Base-by-base conservation (phyloP, 2,888 invertebrate genomes). In the Euphydryas editha region DNA sequence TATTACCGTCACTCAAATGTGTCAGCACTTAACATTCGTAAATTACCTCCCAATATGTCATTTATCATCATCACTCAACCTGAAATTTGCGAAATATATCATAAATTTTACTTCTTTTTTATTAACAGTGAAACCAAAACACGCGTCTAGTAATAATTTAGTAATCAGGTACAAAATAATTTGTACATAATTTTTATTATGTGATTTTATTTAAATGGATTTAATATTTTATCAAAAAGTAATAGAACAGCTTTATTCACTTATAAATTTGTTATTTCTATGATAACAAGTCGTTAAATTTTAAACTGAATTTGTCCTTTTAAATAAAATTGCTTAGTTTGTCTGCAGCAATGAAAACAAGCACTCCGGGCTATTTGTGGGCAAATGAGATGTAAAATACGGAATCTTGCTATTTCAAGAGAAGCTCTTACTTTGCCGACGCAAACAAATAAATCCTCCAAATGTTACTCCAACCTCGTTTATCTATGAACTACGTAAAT, bases 341-440 rank as follows among this genome's bases (percentile, higher is more conserved):
- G 65, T 62, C 46, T 66, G 54, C 54, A 67, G 69, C 59, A 66
- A 56, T 65, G 64, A 69, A 69, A 71, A 71, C 69, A 71, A 69
- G 66, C 65, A 68, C 62, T 55, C 58, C 55, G 59, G 69, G 73
- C 73, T 73, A 76, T 78, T 79, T 73, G 78, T 72, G 75, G 80
- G 78, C 74, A 84, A 85, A 85, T 83, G 84, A 81, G 82, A 83
- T 85, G 84, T 85, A 81, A 85, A 84, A 84, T 81, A 82, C 81
- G 79, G 78, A 81, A 82, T 83, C 80, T 79, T 72, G 79, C 80
- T 82, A 79, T 79, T 82, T 82, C 80, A 81, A 83, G 81, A 79
- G 79, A 78, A 80, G 79, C 78, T 80, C 78, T 81, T 78, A 76
- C 80, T 82, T 76, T 74, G 72, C 75, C 74, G 76, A 76, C 75